Evolutionary conservation across 2,797 vertebrate genomes (phyloP).

Genomic region (Heterohyrax brucei): DNA sequence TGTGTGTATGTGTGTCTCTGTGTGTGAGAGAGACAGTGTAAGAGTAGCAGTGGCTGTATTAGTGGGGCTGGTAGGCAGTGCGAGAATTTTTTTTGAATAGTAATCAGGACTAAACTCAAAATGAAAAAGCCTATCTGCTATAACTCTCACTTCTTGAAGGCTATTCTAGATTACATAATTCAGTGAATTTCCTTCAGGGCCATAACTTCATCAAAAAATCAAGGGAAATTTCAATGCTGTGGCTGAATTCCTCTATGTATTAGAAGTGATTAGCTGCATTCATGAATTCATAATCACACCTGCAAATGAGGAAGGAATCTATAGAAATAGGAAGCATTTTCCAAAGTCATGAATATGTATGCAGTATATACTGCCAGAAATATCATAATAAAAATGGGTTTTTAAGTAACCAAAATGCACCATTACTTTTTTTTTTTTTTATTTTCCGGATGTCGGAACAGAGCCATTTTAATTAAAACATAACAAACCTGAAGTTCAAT

Average conservation of each 20-base stretch:
- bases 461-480: conserved; percentile 68
- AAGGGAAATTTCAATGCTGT: conserved; percentile 69
- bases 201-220: conserved; percentile 58
- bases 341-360: conserved; percentile 84
- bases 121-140: not conserved
- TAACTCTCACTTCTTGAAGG: not conserved
- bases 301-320: conserved; percentile 85
- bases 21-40: too few relatives aligned
- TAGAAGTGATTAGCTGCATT: conserved; percentile 80
- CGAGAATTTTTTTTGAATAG: not conserved
- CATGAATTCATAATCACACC: conserved; percentile 84
- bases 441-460: conserved; percentile 80
- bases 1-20: too few relatives aligned
- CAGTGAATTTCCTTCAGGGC: conserved; percentile 28
- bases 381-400: conserved; percentile 87
- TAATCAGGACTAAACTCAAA: not conserved
- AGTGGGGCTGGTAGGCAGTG: accelerated
- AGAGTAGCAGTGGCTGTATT: too few relatives aligned
- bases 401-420: conserved; percentile 76
- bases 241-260: conserved; percentile 64
- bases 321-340: conserved; percentile 86
- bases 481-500: conserved; percentile 53
- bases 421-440: conserved; percentile 53
- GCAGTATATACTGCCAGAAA: conserved; percentile 79
- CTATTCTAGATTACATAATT: conserved; percentile 70